Base-by-base conservation (phyloP, 2,797 vertebrate species). In the Phaenicophaeus curvirostris region DNA sequence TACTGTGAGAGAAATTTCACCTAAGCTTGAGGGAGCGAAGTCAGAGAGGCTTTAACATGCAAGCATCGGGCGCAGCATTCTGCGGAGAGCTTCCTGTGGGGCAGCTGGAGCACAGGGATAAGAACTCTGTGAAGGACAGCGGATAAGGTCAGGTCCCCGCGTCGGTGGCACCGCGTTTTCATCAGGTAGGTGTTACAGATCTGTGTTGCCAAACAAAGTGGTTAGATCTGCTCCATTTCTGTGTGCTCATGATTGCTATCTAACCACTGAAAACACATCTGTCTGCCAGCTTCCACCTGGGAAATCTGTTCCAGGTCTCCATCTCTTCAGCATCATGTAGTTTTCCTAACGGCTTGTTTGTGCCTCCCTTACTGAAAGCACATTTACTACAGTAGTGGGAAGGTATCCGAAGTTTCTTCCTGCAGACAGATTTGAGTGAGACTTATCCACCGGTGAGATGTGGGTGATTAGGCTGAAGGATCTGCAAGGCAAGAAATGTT, bases 281-380 rank as follows among this genome's bases (percentile, higher is more conserved):
- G 25, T 31, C 18, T 35, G 28, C 33, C 18, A 3, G 14, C 30
- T 73, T 65, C n/a, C 0, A 0, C 33, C 15, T 7, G 1, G 19
- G 14, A 23, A 25, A 5, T n/a, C 23, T 35, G 20, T 4, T 44
- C 33, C 15, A 35, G 44, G 35, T 39, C 35, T 41, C 13, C 17
- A 5, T 8, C 39, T 62, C 24, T 37, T n/a, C 1, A 24, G 33
- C 41, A 17, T 4, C 4, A 0, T 3, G 9, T 0, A 0, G 7
- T 42, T 41, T 23, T 37, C 5, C 58, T 17, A 35, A 12, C 51
- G 14, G 63, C 30, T 53, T 7, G 9, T 19, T 33, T 15, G 13
- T 25, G 61, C 15, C 39, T 74, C 37, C 48, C 24, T 18, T 24
- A n/a, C 9, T 53, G 55, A 65, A 51, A 39, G 8, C 2, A 4